Base-by-base conservation (phyloP, 1,140 invertebrate species). In the Steinernema khuongi region DNA sequence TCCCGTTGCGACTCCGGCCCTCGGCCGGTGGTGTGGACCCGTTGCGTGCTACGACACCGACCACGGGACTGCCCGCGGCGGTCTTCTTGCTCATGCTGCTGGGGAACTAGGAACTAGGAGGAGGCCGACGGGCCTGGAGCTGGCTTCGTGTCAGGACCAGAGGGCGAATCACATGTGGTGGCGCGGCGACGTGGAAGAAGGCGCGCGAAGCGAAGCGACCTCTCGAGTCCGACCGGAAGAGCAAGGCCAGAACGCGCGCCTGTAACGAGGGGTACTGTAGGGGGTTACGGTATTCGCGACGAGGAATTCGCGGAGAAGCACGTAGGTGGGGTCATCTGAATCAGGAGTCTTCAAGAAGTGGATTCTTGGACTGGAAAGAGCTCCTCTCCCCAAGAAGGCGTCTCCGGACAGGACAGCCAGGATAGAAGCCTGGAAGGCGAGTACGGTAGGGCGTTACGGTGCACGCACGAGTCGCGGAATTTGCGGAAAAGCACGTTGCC, bases 171-270 rank as follows among this genome's bases (percentile, higher is more conserved):
- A 60, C 50, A 60, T 60, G 19, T 7, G 19, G 50, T 60, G 50
- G 26, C 14, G 7, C 14, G 26, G 14, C 14, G 50, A 60, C 14
- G 50, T 17, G 50, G 11, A 11, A 22, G 50, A 60, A 60, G 50
- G 50, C 50, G 50, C 50, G 50, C 50, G 50, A 60, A 60, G 50
- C 50, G 50, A 60, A 41, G 36, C 36, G 50, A 60, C 50, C 50
- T 60, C 50, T 60, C 50, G 50, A 60, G 19, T 60, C 50, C 50
- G 50, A 60, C 50, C 50, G 50, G 50, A 26, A 22, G 22, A 60
- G 50, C 50, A 17, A 26, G 50, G 50, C 50, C 50, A 60, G 50
- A 60, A 60, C 50, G 50, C 50, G 50, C 50, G 50, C 50, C 50
- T 60, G 50, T n/a, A 60, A 60, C 50, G 36, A 41, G 7, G n/a